Percentiles rank a stretch among this genome's conserved stretches.
phyloP scores from a whole-genome alignment of 2,113 vertebrate species.

The Urocynchramus pylzowi region DNA sequence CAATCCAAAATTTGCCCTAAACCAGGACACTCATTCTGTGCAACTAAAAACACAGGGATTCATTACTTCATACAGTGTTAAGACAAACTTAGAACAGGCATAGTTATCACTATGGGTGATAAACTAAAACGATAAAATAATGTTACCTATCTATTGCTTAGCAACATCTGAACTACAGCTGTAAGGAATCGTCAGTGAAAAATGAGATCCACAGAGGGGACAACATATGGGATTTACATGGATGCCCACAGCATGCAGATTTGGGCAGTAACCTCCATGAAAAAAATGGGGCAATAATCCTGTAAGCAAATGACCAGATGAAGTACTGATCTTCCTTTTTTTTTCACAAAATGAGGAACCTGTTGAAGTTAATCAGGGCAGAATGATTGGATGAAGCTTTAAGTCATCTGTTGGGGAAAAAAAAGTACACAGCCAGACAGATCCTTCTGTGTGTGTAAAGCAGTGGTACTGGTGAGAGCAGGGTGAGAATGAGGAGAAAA shows the following conservation, averaged over 20 bases:
- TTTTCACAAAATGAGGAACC: neutral
- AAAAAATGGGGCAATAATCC: neutral
- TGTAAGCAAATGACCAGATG: neutral
- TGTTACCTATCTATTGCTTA: neutral
- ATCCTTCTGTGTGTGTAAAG: neutral
- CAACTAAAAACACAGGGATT: neutral
- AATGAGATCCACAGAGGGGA: neutral
- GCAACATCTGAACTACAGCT: neutral
- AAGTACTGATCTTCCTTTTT: neutral
- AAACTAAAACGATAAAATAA: neutral
- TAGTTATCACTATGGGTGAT: neutral
- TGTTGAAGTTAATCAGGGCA: constrained; percentile 12
- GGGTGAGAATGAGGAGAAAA: neutral
- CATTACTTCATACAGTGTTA: neutral
- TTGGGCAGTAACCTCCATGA: neutral
- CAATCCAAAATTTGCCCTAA: neutral
- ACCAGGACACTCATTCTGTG: neutral
- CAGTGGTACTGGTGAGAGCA: neutral
- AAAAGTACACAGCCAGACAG: neutral
- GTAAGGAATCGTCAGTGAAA: neutral
- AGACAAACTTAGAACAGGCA: neutral
- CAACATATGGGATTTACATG: neutral
- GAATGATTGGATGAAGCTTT: constrained; percentile 2
- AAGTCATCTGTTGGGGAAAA: neutral
- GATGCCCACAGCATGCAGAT: neutral